Evolutionary conservation across 30 jellyfish, hydroid and myxozoan genomes (phyloP).

Genomic region (Cassiopea xamachana): DNA sequence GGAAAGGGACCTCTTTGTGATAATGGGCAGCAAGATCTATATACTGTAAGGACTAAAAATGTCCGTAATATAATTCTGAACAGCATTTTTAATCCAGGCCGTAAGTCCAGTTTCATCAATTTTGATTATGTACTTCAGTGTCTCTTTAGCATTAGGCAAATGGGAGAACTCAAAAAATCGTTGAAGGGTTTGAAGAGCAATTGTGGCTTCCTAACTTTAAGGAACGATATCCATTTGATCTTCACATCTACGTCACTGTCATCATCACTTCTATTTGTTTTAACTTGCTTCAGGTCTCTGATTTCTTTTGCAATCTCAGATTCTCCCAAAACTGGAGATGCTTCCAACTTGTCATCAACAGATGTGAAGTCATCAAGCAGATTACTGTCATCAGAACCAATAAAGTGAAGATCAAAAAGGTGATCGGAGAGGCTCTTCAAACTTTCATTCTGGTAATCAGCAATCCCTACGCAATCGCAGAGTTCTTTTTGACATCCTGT

Average conservation of each 20-base stretch:
- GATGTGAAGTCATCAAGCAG: conserved; percentile 29
- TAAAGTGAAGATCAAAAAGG: neutral
- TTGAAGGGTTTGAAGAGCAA: conserved; percentile 23
- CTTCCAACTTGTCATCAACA: conserved; percentile 28
- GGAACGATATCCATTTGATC: conserved; percentile 27
- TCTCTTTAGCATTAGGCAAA: conserved; percentile 24
- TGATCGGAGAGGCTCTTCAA: neutral
- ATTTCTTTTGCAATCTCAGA: conserved; percentile 39
- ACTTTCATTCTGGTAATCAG: neutral
- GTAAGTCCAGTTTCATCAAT: conserved; percentile 2
- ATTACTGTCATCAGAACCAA: neutral
- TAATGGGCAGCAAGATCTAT: neutral
- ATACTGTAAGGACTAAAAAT: neutral
- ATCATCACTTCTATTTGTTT: neutral
- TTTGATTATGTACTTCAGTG: conserved; percentile 30
- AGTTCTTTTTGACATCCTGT: neutral
- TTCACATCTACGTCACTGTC: conserved; percentile 7
- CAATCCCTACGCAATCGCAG: neutral
- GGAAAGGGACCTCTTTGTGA: neutral
- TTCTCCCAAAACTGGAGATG: conserved; percentile 21
- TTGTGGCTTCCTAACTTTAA: neutral
- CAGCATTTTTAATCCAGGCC: neutral
- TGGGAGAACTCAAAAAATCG: conserved; percentile 20
- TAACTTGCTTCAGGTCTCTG: conserved; percentile 16
- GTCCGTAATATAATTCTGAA: conserved; percentile 21